phyloP scores from a whole-genome alignment of 1,140 invertebrate genomes.

The Drosophila tropicalis region DNA sequence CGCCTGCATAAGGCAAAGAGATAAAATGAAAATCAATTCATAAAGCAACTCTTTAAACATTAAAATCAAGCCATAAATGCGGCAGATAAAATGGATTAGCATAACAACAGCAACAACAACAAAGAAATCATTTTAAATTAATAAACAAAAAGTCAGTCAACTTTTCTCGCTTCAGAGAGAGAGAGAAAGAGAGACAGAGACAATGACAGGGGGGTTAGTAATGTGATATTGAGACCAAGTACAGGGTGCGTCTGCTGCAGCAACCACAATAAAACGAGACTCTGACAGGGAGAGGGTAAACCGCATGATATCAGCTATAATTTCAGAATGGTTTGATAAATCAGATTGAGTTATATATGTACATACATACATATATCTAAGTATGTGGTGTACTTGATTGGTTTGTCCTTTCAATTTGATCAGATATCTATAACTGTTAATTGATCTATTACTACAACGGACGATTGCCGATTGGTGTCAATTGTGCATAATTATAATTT shows the following conservation, averaged over 20 bases:
- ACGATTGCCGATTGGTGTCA: neutral
- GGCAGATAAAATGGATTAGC: slow-evolving; percentile 47
- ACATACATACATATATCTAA: neutral
- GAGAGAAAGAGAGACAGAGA: neutral
- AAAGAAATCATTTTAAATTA: slow-evolving; percentile 46
- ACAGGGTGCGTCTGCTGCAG: slow-evolving; percentile 40
- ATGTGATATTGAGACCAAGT: slow-evolving; percentile 72
- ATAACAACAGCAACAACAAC: slow-evolving; percentile 35
- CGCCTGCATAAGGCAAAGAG: slow-evolving; percentile 36
- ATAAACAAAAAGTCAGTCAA: slow-evolving; percentile 62
- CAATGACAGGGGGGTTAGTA: neutral
- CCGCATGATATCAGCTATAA: slow-evolving; percentile 51
- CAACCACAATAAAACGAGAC: slow-evolving; percentile 34
- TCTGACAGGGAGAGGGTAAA: slow-evolving; percentile 25
- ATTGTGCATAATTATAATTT: slow-evolving; percentile 38
- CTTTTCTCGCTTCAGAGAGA: slow-evolving; percentile 13
- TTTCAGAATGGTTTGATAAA: slow-evolving; percentile 35
- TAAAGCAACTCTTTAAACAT: slow-evolving; percentile 35
- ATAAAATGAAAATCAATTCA: slow-evolving; percentile 38
- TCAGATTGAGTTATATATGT: slow-evolving; percentile 17
- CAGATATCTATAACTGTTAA: slow-evolving; percentile 47
- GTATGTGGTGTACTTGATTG: slow-evolving; percentile 30
- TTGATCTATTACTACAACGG: slow-evolving; percentile 31
- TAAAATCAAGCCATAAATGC: slow-evolving; percentile 35
- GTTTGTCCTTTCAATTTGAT: slow-evolving; percentile 17